Base-by-base conservation (phyloP, 2,888 invertebrate genomes). In the Pandemis corylana region DNA sequence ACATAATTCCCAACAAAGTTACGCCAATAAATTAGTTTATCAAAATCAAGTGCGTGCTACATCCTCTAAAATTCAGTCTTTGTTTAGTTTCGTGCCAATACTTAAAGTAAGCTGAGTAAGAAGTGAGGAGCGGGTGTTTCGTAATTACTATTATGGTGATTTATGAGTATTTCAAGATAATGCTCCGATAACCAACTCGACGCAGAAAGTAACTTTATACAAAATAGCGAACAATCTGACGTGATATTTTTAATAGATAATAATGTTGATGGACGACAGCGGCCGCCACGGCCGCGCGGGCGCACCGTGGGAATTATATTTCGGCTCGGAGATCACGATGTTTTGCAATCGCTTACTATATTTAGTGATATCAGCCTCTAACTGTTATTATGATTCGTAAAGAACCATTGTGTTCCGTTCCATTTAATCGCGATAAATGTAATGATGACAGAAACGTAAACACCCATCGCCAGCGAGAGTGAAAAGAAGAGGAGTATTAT, bases 211-310 rank as follows among this genome's bases (percentile, higher is more conserved):
- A 87, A 89, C 87, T 91, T 93, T 91, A 88, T 90, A 90, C 91
- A 90, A 91, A 93, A 93, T 90, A 92, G 90, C 87, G 89, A 92
- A 94, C 92, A 93, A 93, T 93, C 92, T 94, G 93, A 93, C 91
- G 91, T 88, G 93, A 93, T 94, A 92, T 93, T 94, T 94, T 94
- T 94, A 92, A 93, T 92, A 94, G 93, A 94, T 94, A 93, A 92
- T 91, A 90, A 92, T 91, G 89, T 91, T 94, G 93, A 94, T 93
- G 92, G 87, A 93, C 91, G 93, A 92, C 92, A 90, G 88, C 88
- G 86, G 79, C 83, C 78, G 56, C 81, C 84, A 76, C 77, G 82
- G 84, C 85, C 85, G 78, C 81, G 81, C 82, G 85, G 86, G 86
- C 87, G 81, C 88, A 89, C 87, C 94, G 94, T 94, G 94, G 93